Evolutionary conservation across 2,113 vertebrate genomes (phyloP).

Genomic region (Daphoenositta chrysoptera): DNA sequence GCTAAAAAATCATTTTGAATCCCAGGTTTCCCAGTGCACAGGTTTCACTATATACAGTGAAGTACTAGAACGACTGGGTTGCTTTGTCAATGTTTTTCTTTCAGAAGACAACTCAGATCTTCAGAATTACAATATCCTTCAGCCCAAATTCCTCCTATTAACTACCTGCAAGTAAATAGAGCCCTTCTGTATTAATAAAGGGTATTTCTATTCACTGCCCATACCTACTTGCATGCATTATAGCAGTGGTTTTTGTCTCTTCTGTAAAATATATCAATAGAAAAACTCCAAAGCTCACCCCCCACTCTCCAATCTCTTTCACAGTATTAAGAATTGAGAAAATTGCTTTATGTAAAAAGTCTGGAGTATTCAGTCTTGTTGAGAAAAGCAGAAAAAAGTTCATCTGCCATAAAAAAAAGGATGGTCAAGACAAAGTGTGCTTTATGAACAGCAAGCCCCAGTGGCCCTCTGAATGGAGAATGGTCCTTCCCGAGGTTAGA

Average conservation of each 20-base stretch:
- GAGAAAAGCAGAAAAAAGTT: constrained; percentile 45
- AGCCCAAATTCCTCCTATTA: neutral
- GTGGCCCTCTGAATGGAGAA: constrained; percentile 28
- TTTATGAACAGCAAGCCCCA: constrained; percentile 22
- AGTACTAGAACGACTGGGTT: neutral
- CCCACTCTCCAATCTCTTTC: neutral
- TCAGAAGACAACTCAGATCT: neutral
- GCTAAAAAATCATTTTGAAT: neutral
- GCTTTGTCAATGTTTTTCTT: neutral
- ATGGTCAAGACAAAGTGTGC: constrained; percentile 34
- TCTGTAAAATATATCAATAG: neutral
- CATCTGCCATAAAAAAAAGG: neutral
- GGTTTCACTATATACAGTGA: neutral
- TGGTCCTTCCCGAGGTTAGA: constrained; percentile 4
- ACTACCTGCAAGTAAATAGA: neutral
- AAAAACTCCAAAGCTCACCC: neutral
- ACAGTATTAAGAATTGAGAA: neutral
- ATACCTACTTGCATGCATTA: neutral
- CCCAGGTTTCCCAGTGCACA: neutral
- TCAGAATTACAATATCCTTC: neutral
- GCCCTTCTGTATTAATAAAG: neutral
- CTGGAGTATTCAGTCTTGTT: neutral
- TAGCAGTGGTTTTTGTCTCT: neutral
- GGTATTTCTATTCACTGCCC: neutral
- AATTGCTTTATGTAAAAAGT: constrained; percentile 13